Conservation (phyloP, 2,113 vertebrate genomes). For the Scomber colias region DNA sequence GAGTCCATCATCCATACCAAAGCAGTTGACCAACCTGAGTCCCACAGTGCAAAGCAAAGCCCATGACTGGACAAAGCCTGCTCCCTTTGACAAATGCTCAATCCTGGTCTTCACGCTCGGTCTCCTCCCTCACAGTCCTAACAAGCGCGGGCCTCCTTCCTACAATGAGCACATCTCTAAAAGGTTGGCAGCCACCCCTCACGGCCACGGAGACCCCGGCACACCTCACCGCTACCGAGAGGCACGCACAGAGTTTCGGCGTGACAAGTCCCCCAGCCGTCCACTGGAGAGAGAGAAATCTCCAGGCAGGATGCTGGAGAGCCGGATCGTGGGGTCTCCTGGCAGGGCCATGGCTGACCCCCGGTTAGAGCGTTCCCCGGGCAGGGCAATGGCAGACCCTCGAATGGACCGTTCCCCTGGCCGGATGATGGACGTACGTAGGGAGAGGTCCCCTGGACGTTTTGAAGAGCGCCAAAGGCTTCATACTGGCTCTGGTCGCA, state of each 20-base stretch:
- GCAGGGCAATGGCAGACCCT: constrained; percentile 89
- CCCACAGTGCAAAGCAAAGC: constrained; percentile 41
- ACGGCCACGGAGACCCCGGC: constrained; percentile 89
- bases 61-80: constrained; percentile 1
- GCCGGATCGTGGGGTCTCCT: constrained; percentile 82
- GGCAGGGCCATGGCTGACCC: constrained; percentile 89
- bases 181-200: constrained; percentile 92
- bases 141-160: constrained; percentile 96
- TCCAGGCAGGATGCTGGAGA: constrained; percentile 91
- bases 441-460: constrained; percentile 92
- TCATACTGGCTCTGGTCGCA: constrained; percentile 91
- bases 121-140: constrained; percentile 87
- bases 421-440: constrained; percentile 88
- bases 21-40: constrained; percentile 9
- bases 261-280: constrained; percentile 94
- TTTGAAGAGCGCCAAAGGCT: constrained; percentile 94
- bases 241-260: constrained; percentile 93
- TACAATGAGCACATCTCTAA: constrained; percentile 99
- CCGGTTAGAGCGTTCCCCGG: constrained; percentile 93
- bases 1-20: constrained; percentile 12
- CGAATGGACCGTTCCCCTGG: constrained; percentile 92
- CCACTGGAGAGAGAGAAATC: constrained; percentile 96
- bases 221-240: constrained; percentile 97
- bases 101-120: constrained; percentile 25
- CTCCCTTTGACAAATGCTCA: constrained; percentile 19